Conservation (phyloP, 2,888 invertebrate genomes). For the Hemistola chrysoprasaria region DNA sequence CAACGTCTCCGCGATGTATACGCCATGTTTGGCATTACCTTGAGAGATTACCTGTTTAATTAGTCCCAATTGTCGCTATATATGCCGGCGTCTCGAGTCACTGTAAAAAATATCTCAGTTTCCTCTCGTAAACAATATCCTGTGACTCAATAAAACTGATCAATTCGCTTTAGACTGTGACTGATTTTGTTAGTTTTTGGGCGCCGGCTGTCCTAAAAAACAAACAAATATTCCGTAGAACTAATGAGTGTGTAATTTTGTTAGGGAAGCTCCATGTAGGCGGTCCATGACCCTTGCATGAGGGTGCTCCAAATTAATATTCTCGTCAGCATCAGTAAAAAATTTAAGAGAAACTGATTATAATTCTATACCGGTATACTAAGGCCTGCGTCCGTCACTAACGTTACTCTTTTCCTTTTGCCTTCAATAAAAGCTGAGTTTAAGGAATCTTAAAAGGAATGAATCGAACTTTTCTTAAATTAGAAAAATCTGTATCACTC, state of each 20-base stretch:
- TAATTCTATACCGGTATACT: conserved; percentile 7
- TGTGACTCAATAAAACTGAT: conserved; percentile 51
- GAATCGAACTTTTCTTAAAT: conserved; percentile 7
- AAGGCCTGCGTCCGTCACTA: background rate
- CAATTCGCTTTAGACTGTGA: conserved; percentile 61
- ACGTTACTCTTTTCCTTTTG: background rate
- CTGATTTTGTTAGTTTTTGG: conserved; percentile 72
- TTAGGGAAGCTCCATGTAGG: conserved; percentile 70
- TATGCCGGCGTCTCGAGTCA: conserved; percentile 14
- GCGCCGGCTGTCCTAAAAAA: conserved; percentile 69
- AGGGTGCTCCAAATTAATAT: conserved; percentile 52
- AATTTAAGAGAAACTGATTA: conserved; percentile 26
- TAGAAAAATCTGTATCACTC: conserved; percentile 31
- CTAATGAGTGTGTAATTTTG: conserved; percentile 77
- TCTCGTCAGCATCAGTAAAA: conserved; percentile 32
- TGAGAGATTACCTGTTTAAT: conserved; percentile 67
- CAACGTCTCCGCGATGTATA: conserved; percentile 44
- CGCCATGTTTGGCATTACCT: conserved; percentile 48
- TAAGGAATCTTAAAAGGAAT: background rate
- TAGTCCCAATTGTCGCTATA: conserved; percentile 31
- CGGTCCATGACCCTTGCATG: conserved; percentile 47
- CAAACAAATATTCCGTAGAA: conserved; percentile 72
- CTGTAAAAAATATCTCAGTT: conserved; percentile 29
- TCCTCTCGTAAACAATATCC: conserved; percentile 45
- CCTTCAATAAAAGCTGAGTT: background rate